Evolutionary conservation across 2,888 invertebrate genomes (phyloP), one percentile per base, ranked within the genome.

Genomic region (Eretmocerus hayati): DNA sequence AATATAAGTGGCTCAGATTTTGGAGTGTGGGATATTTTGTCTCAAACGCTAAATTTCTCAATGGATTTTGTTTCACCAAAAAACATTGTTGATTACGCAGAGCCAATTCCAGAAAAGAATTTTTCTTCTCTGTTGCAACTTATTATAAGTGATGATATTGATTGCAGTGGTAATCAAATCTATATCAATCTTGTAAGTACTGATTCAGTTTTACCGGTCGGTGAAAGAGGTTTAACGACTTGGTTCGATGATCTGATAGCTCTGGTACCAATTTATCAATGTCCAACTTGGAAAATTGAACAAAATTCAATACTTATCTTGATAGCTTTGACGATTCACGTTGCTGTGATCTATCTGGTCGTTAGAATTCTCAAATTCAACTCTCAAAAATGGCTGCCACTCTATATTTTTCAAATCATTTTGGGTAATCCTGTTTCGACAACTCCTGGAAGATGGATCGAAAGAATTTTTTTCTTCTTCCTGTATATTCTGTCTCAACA

Each of bases 341-440:
- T 52, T 6, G 2, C 33, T 8, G 1, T 48, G 3, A 33, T 58
- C 32, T 51, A 53, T 44, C 9, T 31, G 1, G 1, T 39, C 13
- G 50, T 48, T 8, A 22, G 23, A 6, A 0, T 47, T 1, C 15
- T 52, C 8, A 53, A 35, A 31, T 55, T 58, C 21, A 13, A 37
- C 15, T 3, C 2, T 18, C 4, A 4, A 5, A 5, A 21, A 16
- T 15, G 31, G 37, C 19, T 18, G 11, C 30, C 31, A 3, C 23
- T 30, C 16, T 16, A 23, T 5, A 31, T 44, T n/a, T 19, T 30
- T 8, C 37, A 30, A 20, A 30, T 30, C 5, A 6, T 44, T 6
- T 15, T 44, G 13, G 37, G 19, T 4, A 19, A 13, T 4, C 26
- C 44, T 2, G 5, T 32, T 2, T 19, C 44, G 19, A 36, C 19